These are phyloP conservation scores for Azemiops feae DNA, from an alignment of 2,113 vertebrate species.

Conservation along the genomic window DNA sequence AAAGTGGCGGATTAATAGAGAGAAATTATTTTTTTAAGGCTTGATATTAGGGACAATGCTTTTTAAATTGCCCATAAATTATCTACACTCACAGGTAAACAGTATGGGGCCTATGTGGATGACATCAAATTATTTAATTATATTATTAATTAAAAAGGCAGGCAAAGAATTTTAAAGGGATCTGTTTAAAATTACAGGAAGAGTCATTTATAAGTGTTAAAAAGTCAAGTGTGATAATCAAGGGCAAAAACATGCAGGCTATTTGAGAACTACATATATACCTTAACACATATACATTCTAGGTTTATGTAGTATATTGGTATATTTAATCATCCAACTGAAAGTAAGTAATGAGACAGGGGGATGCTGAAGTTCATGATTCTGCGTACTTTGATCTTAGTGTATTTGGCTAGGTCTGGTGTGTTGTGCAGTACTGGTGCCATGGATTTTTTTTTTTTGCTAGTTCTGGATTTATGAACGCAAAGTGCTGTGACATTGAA, in stretches of 20 bases:
- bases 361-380: neutral
- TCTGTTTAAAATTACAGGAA: neutral
- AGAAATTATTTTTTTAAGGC: neutral
- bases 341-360: neutral
- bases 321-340: neutral
- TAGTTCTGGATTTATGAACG: neutral
- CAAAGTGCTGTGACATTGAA: neutral
- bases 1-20: neutral
- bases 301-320: neutral
- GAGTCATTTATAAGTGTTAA: neutral
- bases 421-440: neutral
- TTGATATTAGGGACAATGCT: neutral
- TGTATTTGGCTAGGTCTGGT: neutral
- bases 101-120: neutral
- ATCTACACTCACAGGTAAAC: neutral
- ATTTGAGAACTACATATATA: neutral
- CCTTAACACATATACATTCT: neutral
- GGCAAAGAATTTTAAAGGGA: neutral
- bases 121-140: neutral
- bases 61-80: neutral
- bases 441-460: neutral
- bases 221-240: neutral
- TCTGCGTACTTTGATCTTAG: neutral
- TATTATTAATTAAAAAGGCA: neutral
- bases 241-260: neutral